phyloP scores from a whole-genome alignment of 2,888 invertebrate species.

The Caenorhabditis macrosperma region DNA sequence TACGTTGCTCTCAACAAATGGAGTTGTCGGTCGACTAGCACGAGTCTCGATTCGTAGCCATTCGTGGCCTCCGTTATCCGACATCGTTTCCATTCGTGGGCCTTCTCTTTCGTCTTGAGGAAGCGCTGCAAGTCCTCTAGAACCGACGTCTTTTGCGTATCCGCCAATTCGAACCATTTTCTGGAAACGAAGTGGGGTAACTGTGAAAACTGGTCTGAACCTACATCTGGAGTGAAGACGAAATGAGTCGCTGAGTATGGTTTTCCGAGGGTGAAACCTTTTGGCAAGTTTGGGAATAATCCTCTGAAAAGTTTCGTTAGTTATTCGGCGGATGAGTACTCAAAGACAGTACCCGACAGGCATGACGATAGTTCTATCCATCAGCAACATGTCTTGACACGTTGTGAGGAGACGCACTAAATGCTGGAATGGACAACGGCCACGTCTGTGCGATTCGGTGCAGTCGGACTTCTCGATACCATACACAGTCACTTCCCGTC shows the following conservation, averaged over 20 bases:
- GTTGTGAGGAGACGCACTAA: slow-evolving; percentile 15
- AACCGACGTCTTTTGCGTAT: slow-evolving; percentile 1
- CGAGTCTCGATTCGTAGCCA: slow-evolving; percentile 4
- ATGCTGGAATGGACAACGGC: background rate
- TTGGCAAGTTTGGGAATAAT: slow-evolving; percentile 6
- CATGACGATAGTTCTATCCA: slow-evolving; percentile 16
- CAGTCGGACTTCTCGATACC: slow-evolving; percentile 7
- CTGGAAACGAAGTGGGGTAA: slow-evolving; percentile 11
- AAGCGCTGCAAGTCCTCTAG: background rate
- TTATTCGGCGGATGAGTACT: background rate
- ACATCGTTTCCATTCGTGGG: background rate
- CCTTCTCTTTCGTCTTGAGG: background rate
- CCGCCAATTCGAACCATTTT: slow-evolving; percentile 37
- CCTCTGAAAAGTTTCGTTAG: slow-evolving; percentile 7
- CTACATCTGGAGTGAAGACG: slow-evolving; percentile 16
- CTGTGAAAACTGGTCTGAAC: background rate
- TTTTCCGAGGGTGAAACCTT: slow-evolving; percentile 22
- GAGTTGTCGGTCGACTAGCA: background rate
- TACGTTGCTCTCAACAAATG: background rate
- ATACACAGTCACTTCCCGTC: background rate
- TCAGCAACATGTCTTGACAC: background rate
- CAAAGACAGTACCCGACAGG: slow-evolving; percentile 15
- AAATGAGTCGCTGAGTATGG: slow-evolving; percentile 8
- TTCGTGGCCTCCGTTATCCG: slow-evolving; percentile 1
- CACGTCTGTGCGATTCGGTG: background rate